A percentile compares a stretch with the other conserved stretches of the same genome.
Conservation (phyloP, 2,888 invertebrate species). For the Scrobipalpa costella region DNA sequence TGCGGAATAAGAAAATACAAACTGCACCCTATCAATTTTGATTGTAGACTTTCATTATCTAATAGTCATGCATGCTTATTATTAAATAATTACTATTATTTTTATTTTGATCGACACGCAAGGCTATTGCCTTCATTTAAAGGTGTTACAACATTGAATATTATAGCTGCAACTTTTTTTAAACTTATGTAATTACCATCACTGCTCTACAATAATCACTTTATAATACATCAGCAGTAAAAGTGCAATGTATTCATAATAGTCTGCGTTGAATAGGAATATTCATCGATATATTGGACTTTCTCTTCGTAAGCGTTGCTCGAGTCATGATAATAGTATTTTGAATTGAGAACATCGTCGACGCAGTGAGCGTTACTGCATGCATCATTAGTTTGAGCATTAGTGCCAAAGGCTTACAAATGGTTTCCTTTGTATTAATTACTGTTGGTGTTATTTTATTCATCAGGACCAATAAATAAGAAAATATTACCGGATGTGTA, state of each 20-base stretch:
- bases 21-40: not conserved
- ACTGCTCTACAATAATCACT: not conserved
- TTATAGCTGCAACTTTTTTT: not conserved
- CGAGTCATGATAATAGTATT: constrained; percentile 14
- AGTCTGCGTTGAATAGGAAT: not conserved
- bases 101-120: constrained; percentile 11
- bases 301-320: not conserved
- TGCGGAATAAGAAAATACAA: not conserved
- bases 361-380: constrained; percentile 25
- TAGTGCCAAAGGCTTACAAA: constrained; percentile 19
- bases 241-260: constrained; percentile 6
- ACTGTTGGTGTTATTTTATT: not conserved
- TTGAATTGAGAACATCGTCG: constrained; percentile 25
- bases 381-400: constrained; percentile 28
- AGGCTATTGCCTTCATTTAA: not conserved
- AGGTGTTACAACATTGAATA: not conserved
- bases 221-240: not conserved
- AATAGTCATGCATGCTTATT: not conserved
- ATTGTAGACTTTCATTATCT: not conserved
- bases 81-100: constrained; percentile 2
- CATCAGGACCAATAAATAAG: not conserved
- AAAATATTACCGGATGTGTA: no score
- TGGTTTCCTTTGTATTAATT: constrained; percentile 5
- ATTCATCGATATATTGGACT: not conserved
- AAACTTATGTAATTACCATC: not conserved